A percentile compares a stretch with the other conserved stretches of the same genome.
phyloP scores from a whole-genome alignment of 2,797 vertebrate species.

The Xenops minutus region DNA sequence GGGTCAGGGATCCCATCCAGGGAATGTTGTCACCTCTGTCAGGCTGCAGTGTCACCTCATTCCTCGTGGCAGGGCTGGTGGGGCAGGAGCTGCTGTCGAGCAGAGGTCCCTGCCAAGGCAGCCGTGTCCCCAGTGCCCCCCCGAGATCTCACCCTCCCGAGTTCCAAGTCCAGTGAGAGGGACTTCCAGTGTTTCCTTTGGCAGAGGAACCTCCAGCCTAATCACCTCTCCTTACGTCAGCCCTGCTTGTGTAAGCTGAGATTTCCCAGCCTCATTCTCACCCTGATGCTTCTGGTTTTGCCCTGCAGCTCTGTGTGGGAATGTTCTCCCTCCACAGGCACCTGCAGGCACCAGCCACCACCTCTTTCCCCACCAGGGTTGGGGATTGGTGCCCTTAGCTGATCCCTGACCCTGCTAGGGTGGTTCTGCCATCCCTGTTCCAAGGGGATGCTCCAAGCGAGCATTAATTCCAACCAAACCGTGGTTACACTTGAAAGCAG shows the following conservation, averaged over 20 bases:
- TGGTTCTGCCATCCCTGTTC: not conserved
- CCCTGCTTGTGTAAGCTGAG: constrained; percentile 22
- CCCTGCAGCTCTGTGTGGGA: not conserved
- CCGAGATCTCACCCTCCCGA: not conserved
- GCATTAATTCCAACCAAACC: not conserved
- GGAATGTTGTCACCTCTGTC: fast-evolving
- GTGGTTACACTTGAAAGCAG: fast-evolving
- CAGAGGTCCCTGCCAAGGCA: not conserved
- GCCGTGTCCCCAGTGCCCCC: not conserved
- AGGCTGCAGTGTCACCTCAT: not conserved
- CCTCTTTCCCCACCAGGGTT: fast-evolving
- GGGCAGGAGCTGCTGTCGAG: not conserved
- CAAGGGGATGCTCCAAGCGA: not conserved
- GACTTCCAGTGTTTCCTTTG: constrained; percentile 37
- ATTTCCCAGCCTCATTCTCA: constrained; percentile 39
- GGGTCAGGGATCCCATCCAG: not conserved
- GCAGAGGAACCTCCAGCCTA: constrained; percentile 24
- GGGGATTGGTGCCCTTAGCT: fast-evolving
- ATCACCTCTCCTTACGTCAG: constrained; percentile 18
- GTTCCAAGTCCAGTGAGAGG: not conserved
- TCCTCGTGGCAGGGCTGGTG: fast-evolving
- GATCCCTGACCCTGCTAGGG: not conserved
- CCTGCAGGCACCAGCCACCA: not conserved
- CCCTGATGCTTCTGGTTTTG: constrained; percentile 28
- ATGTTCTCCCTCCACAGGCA: not conserved